phyloP scores from a whole-genome alignment of 2,888 invertebrate genomes.

The Lordiphosa andalusiaca region DNA sequence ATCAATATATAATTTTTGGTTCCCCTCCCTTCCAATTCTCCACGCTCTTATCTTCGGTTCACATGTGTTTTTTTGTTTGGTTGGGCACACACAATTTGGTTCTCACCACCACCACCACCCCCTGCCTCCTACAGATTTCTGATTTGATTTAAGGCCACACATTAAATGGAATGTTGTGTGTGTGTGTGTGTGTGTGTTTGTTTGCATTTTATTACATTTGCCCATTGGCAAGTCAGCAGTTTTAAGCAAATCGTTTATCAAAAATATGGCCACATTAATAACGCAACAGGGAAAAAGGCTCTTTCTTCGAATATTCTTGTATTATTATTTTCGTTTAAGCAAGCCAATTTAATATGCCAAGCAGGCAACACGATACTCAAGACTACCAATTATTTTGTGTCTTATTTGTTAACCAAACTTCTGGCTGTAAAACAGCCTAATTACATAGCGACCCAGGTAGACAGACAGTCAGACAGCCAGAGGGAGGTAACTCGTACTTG shows the following conservation, averaged over 20 bases:
- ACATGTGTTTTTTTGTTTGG: slow-evolving; percentile 35
- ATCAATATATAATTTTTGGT: slow-evolving; percentile 16
- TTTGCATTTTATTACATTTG: slow-evolving; percentile 26
- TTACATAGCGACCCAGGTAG: slow-evolving; percentile 53
- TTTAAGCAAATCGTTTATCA: slow-evolving; percentile 45
- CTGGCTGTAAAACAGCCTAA: slow-evolving; percentile 70
- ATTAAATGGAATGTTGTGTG: slow-evolving; percentile 45
- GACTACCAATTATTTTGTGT: slow-evolving; percentile 30
- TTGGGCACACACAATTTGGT: slow-evolving; percentile 6
- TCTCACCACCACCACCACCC: too few relatives aligned
- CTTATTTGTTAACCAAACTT: slow-evolving; percentile 51
- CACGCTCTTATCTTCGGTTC: slow-evolving; percentile 20
- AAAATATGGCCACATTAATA: slow-evolving; percentile 66
- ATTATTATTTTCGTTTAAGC: neutral
- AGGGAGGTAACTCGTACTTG: slow-evolving; percentile 24
- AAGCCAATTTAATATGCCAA: neutral
- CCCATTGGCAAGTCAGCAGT: too few relatives aligned
- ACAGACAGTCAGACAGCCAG: neutral
- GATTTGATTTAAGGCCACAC: slow-evolving; percentile 63
- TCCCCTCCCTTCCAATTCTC: slow-evolving; percentile 5
- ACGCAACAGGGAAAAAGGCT: slow-evolving; percentile 24
- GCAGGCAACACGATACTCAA: neutral
- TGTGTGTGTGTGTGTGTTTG: slow-evolving; percentile 10
- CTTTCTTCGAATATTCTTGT: too few relatives aligned
- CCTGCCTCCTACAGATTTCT: slow-evolving; percentile 7